Base-by-base conservation (phyloP, 2,113 vertebrate species). In the Seriola aureovittata region DNA sequence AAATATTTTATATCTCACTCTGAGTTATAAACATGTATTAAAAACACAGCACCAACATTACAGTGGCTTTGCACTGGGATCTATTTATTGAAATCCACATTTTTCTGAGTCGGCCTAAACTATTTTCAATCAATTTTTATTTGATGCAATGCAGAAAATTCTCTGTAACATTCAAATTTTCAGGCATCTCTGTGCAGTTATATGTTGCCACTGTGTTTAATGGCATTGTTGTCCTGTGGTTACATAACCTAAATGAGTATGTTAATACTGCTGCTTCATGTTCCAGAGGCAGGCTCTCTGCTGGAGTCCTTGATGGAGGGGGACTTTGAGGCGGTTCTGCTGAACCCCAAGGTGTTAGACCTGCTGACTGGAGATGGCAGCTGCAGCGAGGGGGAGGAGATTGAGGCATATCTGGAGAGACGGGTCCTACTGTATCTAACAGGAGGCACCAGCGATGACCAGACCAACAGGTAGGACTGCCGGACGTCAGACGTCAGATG, bases 291-390 rank as follows among this genome's bases (percentile, higher is more conserved):
- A 32, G 94, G 92, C 73, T 86, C 92, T 1, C 91, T 97, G 79
- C 90, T 99, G 82, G 95, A 96, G 1, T 83, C 92, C 63, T 84
- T 99, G 64, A 89, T 97, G 78, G 94, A 96, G 66, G 97, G 97
- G 2, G 95, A 95, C 55, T 98, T 96, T 0, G 86, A 97, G 67
- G 93, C 93, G 0, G 91, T 99, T 44, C 93, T 99, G 84, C 93
- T 95, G 76, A 96, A 92, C 86, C 89, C 93, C 13, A 60, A 85
- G 34, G 92, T 96, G 76, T 87, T 79, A 64, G 93, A 93, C 62
- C 80, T 99, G 90, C 96, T 99, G 55, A 85, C 71, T 3, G 91
- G 88, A 0, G 91, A 95, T 23, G 89, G 72, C 62, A 44, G 46
- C 60, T 44, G 16, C 5, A 92, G 91, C 17, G 94, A 96, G 38